These are phyloP conservation scores for Amniataba percoides DNA, from an alignment of 2,797 vertebrate genomes.

Conservation along the genomic window DNA sequence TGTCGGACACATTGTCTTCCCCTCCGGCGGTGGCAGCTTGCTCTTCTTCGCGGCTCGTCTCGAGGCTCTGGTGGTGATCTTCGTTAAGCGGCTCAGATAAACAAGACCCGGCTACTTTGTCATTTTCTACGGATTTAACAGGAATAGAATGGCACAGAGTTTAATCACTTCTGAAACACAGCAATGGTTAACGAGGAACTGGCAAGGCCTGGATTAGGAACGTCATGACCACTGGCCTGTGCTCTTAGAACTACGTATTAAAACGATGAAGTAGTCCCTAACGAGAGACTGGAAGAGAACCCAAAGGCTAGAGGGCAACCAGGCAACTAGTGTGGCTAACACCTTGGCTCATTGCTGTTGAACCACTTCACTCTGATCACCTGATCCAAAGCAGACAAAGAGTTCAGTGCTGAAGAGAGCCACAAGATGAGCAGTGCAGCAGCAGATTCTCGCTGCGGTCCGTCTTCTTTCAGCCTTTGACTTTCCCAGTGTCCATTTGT, in stretches of 20 bases:
- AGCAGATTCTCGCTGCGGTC: slow-evolving; percentile 56
- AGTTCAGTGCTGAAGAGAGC: slow-evolving; percentile 79
- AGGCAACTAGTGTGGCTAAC: slow-evolving; percentile 68
- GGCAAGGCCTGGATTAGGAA: slow-evolving; percentile 92
- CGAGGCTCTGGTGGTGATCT: slow-evolving; percentile 90
- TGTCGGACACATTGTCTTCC: slow-evolving; percentile 89
- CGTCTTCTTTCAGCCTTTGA: slow-evolving; percentile 72
- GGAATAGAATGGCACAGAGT: slow-evolving; percentile 99
- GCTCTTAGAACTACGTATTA: slow-evolving; percentile 89
- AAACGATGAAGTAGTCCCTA: slow-evolving; percentile 83
- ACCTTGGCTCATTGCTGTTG: slow-evolving; percentile 62
- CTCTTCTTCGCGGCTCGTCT: slow-evolving; percentile 91
- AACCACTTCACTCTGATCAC: slow-evolving; percentile 80
- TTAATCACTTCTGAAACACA: slow-evolving; percentile 99
- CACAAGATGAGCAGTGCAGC: slow-evolving; percentile 84
- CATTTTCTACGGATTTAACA: slow-evolving; percentile 99
- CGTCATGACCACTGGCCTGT: slow-evolving; percentile 83
- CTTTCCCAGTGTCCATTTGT: slow-evolving; percentile 73
- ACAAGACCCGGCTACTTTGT: slow-evolving; percentile 99
- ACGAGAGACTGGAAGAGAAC: slow-evolving; percentile 88
- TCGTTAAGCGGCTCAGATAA: slow-evolving; percentile 98
- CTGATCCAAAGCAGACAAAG: slow-evolving; percentile 81
- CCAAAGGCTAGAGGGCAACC: slow-evolving; percentile 80
- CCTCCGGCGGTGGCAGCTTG: slow-evolving; percentile 88
- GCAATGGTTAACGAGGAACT: slow-evolving; percentile 95